Percentiles rank a stretch among this genome's conserved stretches.
Conservation (phyloP, 2,113 vertebrate genomes). For the Campylomormyrus numenius region DNA sequence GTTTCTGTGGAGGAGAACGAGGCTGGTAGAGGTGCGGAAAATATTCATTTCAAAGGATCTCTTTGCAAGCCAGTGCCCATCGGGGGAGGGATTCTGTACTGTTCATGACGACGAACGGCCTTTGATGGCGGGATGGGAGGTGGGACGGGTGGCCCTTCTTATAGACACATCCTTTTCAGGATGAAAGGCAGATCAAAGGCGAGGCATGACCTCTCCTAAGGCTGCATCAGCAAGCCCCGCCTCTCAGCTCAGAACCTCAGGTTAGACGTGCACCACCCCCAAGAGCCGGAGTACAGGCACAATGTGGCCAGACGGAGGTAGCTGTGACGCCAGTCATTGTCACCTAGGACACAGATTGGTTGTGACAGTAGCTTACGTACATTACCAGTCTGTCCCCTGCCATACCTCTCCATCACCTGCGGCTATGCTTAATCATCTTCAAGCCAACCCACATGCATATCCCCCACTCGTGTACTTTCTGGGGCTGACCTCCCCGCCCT, state of each 20-base stretch:
- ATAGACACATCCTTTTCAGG: not conserved
- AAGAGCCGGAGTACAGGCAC: not conserved
- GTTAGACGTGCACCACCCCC: not conserved
- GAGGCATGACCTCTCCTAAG: not conserved
- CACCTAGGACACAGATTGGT: not conserved
- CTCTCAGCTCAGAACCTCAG: not conserved
- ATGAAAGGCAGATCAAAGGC: constrained; percentile 1
- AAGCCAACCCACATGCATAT: not conserved
- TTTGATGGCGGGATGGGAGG: not conserved
- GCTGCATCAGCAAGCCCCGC: not conserved
- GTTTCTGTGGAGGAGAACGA: not conserved
- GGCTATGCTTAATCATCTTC: not conserved
- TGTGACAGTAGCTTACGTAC: not conserved
- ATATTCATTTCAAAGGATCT: constrained; percentile 9
- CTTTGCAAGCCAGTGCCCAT: not conserved
- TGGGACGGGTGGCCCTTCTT: not conserved
- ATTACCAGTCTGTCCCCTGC: not conserved
- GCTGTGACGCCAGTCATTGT: not conserved
- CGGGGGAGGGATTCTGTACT: not conserved
- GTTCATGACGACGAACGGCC: not conserved
- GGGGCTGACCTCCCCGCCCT: not conserved
- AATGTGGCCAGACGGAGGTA: not conserved
- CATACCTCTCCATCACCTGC: not conserved
- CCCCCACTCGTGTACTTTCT: not conserved
- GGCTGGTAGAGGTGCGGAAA: not conserved